Evolutionary conservation across 2,113 vertebrate genomes (phyloP), one percentile per base, ranked within the genome.

Genomic region (Hucho hucho): DNA sequence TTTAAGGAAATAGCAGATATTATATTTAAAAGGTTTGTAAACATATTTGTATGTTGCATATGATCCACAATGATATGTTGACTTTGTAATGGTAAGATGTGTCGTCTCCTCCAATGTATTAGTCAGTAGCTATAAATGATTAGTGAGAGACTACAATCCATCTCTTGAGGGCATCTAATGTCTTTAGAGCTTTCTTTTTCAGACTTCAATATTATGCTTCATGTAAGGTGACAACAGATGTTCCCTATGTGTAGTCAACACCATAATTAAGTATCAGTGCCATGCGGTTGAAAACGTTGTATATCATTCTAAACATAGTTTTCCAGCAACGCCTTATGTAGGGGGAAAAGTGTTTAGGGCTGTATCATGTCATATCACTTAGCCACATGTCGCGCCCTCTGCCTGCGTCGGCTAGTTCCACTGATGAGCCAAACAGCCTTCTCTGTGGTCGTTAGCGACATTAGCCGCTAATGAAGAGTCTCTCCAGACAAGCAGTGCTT

Each of bases 391-490:
- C 37, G 32, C 13, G 49, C 43, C 47, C 58, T 75, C 46, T 70
- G 43, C 66, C 67, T 59, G 53, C 66, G 63, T 74, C 47, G 46
- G 47, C 47, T 71, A 32, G 58, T 75, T 78, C 75, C 32, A 53
- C 22, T 69, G 69, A 80, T 78, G 76, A 83, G 77, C 66, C 68
- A 56, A 74, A 64, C 64, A 63, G 49, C 64, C 64, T 78, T 69
- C 75, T 79, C 53, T 74, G 32, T 64, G 67, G 79, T 78, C 26
- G 28, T 76, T 81, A 81, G 73, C 68, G n/a, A 28, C 70, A 73
- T 72, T 56, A 18, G 63, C 28, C 32, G 53, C 74, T 87, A 86
- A 85, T 84, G 76, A 87, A 82, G 78, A 37, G 65, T 66, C 83
- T 87, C 79, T 83, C 83, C 78, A 83, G 74, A 53, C 26, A 49